Base-by-base conservation (phyloP, 2,113 vertebrate species). In the Syngnathus floridae region DNA sequence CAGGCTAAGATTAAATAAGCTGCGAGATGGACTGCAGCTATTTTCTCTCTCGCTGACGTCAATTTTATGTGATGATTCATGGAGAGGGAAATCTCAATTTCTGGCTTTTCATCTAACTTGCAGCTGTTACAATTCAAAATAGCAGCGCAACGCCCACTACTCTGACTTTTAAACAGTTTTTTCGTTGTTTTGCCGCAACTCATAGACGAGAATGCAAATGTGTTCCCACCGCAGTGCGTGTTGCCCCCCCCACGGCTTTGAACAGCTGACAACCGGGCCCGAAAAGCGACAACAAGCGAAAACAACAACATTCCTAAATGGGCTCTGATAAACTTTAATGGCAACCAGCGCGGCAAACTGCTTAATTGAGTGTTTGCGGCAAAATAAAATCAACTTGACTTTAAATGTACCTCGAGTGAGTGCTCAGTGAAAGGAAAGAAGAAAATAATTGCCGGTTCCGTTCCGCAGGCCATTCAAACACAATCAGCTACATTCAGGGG, bases 81-180 rank as follows among this genome's bases (percentile, higher is more conserved):
- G 19, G 19, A 67, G 70, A 37, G 37, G 66, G 54, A 76, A 69
- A 55, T 72, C 45, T 72, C 64, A 26, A 64, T 74, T 58, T 72
- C 14, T 41, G 46, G 45, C 60, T 35, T 78, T 58, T 77, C 62
- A 77, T 74, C 71, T 17, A 67, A 65, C 57, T 58, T 60, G 71
- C 41, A 48, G 37, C n/a, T 51, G 49, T 68, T 61, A 17, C 72
- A 70, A 69, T 64, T 65, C 64, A 19, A 43, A 61, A 55, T 65
- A 64, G 62, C 74, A 75, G 66, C 73, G 63, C 67, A 74, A 80
- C 77, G 40, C 83, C 82, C 77, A 80, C 81, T 62, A 31, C 66
- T 21, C 36, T 49, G 74, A 79, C 81, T 81, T 79, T 68, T 45
- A 54, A 78, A 61, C 21, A 16, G 37, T 64, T 74, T 45, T 69